phyloP scores from a whole-genome alignment of 2,113 vertebrate genomes.

The Ardeotis arabs region DNA sequence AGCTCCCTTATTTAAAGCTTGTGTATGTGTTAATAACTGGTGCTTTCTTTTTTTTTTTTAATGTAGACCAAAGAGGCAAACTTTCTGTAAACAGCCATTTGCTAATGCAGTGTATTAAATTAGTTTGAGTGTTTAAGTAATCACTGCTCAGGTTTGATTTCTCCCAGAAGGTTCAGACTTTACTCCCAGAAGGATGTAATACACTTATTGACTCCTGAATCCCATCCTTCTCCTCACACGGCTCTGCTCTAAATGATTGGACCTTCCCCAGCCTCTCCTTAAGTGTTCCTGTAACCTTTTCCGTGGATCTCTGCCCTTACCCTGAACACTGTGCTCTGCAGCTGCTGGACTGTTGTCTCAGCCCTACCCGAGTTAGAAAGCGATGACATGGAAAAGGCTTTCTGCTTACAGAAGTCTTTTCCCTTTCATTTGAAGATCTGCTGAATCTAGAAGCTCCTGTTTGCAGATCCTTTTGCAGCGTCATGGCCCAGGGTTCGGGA shows the following conservation, averaged over 20 bases:
- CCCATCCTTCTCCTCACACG: background rate
- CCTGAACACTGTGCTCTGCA: background rate
- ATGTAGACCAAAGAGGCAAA: background rate
- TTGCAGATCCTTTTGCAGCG: background rate
- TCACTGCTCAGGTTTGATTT: background rate
- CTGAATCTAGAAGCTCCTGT: background rate
- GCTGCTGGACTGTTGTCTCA: background rate
- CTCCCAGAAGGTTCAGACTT: background rate
- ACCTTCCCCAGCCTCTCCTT: background rate
- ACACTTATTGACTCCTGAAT: background rate
- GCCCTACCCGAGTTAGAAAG: background rate
- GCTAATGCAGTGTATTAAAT: background rate
- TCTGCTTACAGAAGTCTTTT: background rate
- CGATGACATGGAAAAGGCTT: background rate
- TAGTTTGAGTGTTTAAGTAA: background rate
- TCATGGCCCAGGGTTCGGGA: background rate
- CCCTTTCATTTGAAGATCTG: background rate
- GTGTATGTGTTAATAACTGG: background rate
- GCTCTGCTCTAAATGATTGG: rapidly evolving
- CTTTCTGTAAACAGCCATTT: background rate
- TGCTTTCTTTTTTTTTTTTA: background rate
- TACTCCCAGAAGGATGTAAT: background rate
- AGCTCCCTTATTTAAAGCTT: background rate
- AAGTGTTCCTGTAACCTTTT: background rate
- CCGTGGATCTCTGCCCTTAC: background rate